Conservation (phyloP, 2,113 vertebrate genomes). For the Brachyhypopomus gauderio region DNA sequence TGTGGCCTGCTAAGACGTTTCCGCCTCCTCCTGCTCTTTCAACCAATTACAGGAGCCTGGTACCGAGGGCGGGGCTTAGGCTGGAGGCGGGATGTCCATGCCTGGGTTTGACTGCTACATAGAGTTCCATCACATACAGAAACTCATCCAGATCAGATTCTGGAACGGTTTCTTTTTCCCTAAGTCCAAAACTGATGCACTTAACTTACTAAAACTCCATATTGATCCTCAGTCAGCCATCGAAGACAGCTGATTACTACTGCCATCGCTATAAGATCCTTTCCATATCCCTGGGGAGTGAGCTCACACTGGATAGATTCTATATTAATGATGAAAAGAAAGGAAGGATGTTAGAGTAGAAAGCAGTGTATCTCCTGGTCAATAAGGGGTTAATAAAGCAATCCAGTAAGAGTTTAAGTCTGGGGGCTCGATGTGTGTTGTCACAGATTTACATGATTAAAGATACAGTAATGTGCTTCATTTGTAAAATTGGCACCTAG, state of each 20-base stretch:
- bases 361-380: too few species aligned
- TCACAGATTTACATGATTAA: not conserved
- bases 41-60: slow-evolving; percentile 69
- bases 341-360: too few species aligned
- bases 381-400: too few species aligned
- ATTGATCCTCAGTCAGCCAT: not conserved
- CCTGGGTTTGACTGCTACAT: slow-evolving; percentile 80
- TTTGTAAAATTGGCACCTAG: not conserved
- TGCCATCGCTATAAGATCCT: too few species aligned
- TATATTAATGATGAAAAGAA: too few species aligned
- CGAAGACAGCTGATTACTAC: not conserved
- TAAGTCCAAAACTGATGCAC: not conserved
- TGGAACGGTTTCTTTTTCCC: not conserved
- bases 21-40: slow-evolving; percentile 78
- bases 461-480: not conserved
- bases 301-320: too few species aligned
- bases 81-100: slow-evolving; percentile 71
- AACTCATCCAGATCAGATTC: not conserved
- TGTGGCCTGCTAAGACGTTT: slow-evolving; percentile 81
- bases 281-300: too few species aligned
- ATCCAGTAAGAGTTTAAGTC: not conserved
- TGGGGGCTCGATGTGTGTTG: not conserved
- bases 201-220: not conserved
- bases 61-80: slow-evolving; percentile 77
- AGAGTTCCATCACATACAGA: not conserved